Base-by-base conservation (phyloP, 2,797 vertebrate species). In the Paratrypauchen microcephalus region DNA sequence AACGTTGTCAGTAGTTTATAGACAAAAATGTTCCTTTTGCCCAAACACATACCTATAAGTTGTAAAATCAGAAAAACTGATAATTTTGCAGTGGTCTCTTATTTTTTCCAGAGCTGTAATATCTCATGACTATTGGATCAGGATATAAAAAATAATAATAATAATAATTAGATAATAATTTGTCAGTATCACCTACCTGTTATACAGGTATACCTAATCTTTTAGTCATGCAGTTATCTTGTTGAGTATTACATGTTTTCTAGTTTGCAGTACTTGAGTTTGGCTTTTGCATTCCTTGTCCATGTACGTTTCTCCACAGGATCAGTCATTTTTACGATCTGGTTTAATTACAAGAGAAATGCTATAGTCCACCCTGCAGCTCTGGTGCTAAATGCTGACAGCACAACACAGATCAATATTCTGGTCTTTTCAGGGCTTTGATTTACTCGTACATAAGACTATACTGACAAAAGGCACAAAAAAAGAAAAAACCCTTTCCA, bases 331-430 rank as follows among this genome's bases (percentile, higher is more conserved):
- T 87, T 85, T 83, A 84, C 0, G 72, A 76, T 78, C 30, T 50
- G 50, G 67, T 70, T 82, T 72, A 83, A 83, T 54, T 81, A 66
- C 50, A 54, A 79, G 71, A 68, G 64, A 75, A 84, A 82, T 56
- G 56, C 62, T 75, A 61, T n/a, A 13, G 66, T 60, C 62, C 57
- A 32, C 72, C 74, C 71, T 59, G 59, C 70, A 70, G 71, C 68
- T 72, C 52, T 28, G 64, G 66, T 69, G 80, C 80, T 70, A 71
- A 76, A 61, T n/a, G 55, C 61, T 30, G 62, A 72, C 60, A 56
- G 61, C 28, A 68, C 70, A 72, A 78, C 74, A 72, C 71, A 73
- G 81, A 87, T 87, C 74, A 83, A 88, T 81, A 80, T 30, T 67
- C 65, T 18, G 21, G 39, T 63, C 74, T 66, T 18, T 71, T 86